Percentiles rank a stretch among this genome's conserved stretches.
Conservation (phyloP, 1,140 invertebrate species). For the Macrocentrus cingulum region DNA sequence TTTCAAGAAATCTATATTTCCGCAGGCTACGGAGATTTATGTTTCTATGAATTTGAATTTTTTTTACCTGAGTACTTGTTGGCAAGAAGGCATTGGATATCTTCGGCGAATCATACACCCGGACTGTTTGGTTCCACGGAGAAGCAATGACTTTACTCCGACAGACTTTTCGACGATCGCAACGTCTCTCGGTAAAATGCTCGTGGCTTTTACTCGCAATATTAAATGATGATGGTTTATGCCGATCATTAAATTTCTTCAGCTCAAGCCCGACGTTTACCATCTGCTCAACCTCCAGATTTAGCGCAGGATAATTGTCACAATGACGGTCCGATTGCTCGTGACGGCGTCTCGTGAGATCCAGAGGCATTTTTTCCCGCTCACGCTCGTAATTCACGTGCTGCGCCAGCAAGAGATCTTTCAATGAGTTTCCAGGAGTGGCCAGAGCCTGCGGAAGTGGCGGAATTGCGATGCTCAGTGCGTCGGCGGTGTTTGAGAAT, state of each 20-base stretch:
- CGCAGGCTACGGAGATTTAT: background rate
- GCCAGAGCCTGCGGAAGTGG: constrained; percentile 26
- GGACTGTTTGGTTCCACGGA: constrained; percentile 46
- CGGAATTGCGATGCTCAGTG: constrained; percentile 55
- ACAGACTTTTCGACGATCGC: no score
- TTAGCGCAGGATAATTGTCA: no score
- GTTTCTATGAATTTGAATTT: no score
- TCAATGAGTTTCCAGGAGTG: background rate
- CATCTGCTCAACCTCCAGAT: background rate
- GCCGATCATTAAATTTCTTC: no score
- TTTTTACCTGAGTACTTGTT: no score
- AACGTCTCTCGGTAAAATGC: constrained; percentile 36
- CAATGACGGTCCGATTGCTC: no score
- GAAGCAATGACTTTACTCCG: constrained; percentile 52
- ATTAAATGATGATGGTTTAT: no score
- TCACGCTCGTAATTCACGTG: no score
- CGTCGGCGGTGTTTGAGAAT: constrained; percentile 62
- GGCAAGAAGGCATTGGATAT: constrained; percentile 31
- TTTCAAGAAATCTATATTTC: background rate
- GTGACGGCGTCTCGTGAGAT: no score
- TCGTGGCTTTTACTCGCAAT: no score
- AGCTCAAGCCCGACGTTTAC: background rate
- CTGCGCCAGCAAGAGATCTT: no score
- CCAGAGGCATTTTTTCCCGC: no score
- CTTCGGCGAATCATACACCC: constrained; percentile 46